Percentiles rank a stretch among this genome's conserved stretches.
phyloP scores from a whole-genome alignment of 2,888 invertebrate genomes.

The Drosophila infuscata region DNA sequence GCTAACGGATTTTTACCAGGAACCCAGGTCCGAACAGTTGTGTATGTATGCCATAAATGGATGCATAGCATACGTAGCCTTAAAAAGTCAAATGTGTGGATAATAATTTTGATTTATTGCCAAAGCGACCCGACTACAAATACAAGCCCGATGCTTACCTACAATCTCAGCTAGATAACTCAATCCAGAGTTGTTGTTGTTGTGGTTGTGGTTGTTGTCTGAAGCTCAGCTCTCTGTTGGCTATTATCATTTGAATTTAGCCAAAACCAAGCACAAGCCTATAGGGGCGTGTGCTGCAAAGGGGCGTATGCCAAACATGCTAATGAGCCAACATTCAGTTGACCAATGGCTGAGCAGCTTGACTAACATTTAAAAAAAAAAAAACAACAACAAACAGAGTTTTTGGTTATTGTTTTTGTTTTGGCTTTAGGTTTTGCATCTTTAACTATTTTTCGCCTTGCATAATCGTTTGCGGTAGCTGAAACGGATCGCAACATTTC shows the following conservation, averaged over 20 bases:
- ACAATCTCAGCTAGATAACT: slow-evolving; percentile 71
- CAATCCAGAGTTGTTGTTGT: slow-evolving; percentile 45
- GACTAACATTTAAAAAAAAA: slow-evolving; percentile 51
- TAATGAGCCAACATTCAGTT: slow-evolving; percentile 73
- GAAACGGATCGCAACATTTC: slow-evolving; percentile 61
- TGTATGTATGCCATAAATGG: slow-evolving; percentile 65
- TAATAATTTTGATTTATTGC: slow-evolving; percentile 82
- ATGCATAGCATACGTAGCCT: slow-evolving; percentile 66
- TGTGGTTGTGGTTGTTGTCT: neutral
- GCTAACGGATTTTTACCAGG: slow-evolving; percentile 71
- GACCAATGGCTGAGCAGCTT: slow-evolving; percentile 71
- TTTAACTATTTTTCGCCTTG: slow-evolving; percentile 57
- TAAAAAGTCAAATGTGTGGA: slow-evolving; percentile 79
- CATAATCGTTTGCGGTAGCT: slow-evolving; percentile 71
- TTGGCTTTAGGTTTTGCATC: slow-evolving; percentile 47
- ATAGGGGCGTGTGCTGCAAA: slow-evolving; percentile 66
- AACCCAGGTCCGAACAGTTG: slow-evolving; percentile 38
- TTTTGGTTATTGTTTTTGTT: slow-evolving; percentile 52
- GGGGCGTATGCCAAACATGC: slow-evolving; percentile 80
- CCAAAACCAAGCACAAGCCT: slow-evolving; percentile 38
- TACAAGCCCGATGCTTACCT: slow-evolving; percentile 29
- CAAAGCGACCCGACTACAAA: slow-evolving; percentile 41
- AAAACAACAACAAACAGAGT: slow-evolving; percentile 58
- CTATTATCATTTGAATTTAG: slow-evolving; percentile 57
- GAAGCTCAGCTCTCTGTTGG: slow-evolving; percentile 13